phyloP scores from a whole-genome alignment of 2,113 vertebrate species.

The Pristiophorus japonicus region DNA sequence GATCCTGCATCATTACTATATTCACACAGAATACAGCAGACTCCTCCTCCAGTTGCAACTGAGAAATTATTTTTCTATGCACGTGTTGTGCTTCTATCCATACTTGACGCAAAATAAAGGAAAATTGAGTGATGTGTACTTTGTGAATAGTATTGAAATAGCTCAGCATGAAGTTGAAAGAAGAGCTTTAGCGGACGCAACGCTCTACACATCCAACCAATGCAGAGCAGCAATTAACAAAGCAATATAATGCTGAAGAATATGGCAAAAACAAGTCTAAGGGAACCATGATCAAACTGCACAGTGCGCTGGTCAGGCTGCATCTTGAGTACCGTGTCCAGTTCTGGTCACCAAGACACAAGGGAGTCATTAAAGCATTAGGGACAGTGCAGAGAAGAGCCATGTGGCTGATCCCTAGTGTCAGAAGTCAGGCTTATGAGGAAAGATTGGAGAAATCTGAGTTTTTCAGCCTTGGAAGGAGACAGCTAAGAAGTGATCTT shows the following conservation, averaged over 20 bases:
- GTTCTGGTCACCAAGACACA: not conserved
- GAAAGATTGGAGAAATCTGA: not conserved
- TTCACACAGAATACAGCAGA: not conserved
- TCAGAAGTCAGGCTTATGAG: not conserved
- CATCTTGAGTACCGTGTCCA: not conserved
- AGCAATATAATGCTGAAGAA: not conserved
- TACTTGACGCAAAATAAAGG: not conserved
- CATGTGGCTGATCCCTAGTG: not conserved
- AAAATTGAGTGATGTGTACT: not conserved
- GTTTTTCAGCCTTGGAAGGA: not conserved
- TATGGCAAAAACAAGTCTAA: not conserved
- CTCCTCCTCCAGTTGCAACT: no score
- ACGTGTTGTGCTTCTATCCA: not conserved
- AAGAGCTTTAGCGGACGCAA: not conserved
- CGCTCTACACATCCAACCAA: not conserved
- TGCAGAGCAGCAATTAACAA: constrained; percentile 2
- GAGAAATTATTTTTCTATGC: not conserved
- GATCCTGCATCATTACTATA: not conserved
- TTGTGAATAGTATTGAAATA: not conserved
- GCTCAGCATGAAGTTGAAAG: not conserved
- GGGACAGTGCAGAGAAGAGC: not conserved
- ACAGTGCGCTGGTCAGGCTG: not conserved
- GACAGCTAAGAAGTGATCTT: not conserved
- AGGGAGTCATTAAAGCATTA: not conserved
- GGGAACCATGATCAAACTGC: not conserved